Evolutionary conservation across 2,888 invertebrate species (phyloP), one percentile per base, ranked within the genome.

Genomic region (Hydraecia micacea): DNA sequence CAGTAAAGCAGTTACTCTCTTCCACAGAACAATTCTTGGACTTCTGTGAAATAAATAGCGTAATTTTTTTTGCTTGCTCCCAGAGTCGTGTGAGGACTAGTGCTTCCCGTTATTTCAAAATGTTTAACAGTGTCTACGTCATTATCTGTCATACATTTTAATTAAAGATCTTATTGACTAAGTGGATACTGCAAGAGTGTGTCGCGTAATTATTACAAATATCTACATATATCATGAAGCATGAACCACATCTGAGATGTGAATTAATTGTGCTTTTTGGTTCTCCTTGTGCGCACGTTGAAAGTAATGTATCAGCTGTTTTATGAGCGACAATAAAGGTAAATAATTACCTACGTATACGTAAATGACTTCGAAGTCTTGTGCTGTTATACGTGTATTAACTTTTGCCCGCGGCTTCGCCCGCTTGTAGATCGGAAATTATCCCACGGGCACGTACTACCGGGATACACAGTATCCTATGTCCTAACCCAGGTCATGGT

Each of bases 181-280:
- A 81, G 74, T 84, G 74, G 46, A 66, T 46, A 65, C 66, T 65
- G 28, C 71, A 74, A 65, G 49, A 77, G 68, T 81, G 75, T 71
- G 67, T 81, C 70, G 60, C 75, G 13, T 72, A 63, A 73, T 66
- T 58, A 72, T 63, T 69, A 71, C 62, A 75, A 71, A 77, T 71
- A 77, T 68, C 55, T 65, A 25, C 62, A 5, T 32, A 63, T 5
- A 63, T 32, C 62, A 32, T 11, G 21, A 39, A 63, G 62, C 62
- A 32, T 11, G 21, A 39, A 42, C 32, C 52, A 49, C 72, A 70
- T 63, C 69, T 74, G 70, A 55, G 55, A 67, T 62, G 63, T 77
- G 52, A 81, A 84, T n/a, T n/a, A n/a, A n/a, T n/a, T n/a, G n/a
- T 86, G 46, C 36, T 77, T 73, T 84, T 75, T 78, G 52, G 62